Evolutionary conservation across 2,888 invertebrate genomes (phyloP), one percentile per base, ranked within the genome.

Genomic region (Carcina quercana): DNA sequence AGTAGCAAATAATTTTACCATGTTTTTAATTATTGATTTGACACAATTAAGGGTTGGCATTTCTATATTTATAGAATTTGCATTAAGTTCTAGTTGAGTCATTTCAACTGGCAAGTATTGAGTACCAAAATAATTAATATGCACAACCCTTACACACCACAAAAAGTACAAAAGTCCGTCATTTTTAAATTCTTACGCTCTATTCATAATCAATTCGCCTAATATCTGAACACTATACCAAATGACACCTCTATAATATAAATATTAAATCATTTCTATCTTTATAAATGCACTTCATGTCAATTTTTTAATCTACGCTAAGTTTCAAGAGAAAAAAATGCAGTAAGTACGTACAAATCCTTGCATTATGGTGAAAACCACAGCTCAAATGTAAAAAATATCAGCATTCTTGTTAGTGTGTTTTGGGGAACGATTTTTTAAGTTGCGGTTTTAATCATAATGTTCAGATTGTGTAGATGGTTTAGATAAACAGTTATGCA

Each of bases 251-350:
- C 59, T 71, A 71, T 67, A 43, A 46, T 20, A 7, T 71, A 71
- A 70, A 70, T 74, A 73, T 63, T 72, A 56, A n/a, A 69, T 60
- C 64, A 57, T 55, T 60, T 67, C 68, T 75, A 74, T 73, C 53
- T 67, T 75, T 80, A 79, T 82, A 82, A 82, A 82, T 82, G 80
- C 80, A 82, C 80, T 82, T 80, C 69, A 72, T 74, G 64, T 72
- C 76, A 69, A 59, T 58, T 57, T 49, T 58, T 62, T 68, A 59
- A 58, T 55, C 66, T 70, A 72, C 45, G 45, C 59, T 70, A 67
- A 55, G 50, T n/a, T n/a, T 17, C 7, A 17, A 51, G 50, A 47
- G 53, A 55, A 53, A 46, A 15, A 13, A 6, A 24, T 10, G 11
- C 10, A 24, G n/a, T 24, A 24, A 24, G 12, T 17, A n/a, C n/a